Evolutionary conservation across 2,113 vertebrate genomes (phyloP), one percentile per base, ranked within the genome.

Genomic region (Vulpes lagopus): DNA sequence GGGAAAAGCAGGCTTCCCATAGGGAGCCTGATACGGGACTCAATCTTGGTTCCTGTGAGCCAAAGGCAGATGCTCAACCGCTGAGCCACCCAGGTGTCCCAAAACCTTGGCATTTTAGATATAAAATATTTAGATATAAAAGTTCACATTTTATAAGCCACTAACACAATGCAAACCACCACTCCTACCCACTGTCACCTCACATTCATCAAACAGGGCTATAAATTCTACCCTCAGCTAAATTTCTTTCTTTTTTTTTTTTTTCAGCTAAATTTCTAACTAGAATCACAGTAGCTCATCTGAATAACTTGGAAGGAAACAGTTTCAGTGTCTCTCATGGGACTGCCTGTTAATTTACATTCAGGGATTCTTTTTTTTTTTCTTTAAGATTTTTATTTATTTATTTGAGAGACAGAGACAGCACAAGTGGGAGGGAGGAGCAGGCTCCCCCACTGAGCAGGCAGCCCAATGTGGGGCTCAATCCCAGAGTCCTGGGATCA

Each of bases 81-180:
- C 43, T 43, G 43, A 43, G 43, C 43, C 43, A 43, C 43, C 43
- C 43, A 43, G 43, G 43, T 43, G 43, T 43, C 43, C 43, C 43
- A 82, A 83, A 91, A 91, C 22, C 53, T 82, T 81, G 76, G 80
- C 38, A 67, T 84, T 89, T 86, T 57, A 92, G 64, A 43, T 64
- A 80, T 60, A 67, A 93, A 96, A 55, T 88, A 74, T 93, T 94
- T 84, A 84, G 69, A 73, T 55, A 43, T 5, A 64, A 55, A 94
- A 49, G 89, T 76, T 96, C 67, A 78, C 32, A 89, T 55, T 96
- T 89, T 79, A 86, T 80, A 43, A 83, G 73, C 12, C 5, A 74
- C 3, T 22, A 22, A 16, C n/a, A 89, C 62, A 90, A 74, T 2
- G 57, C 64, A 92, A 82, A 86, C n/a, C 57, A 87, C 35, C 15